A percentile compares a stretch with the other conserved stretches of the same genome.
Evolutionary conservation across 2,113 vertebrate species (phyloP).

Genomic region (Cichladusa arquata): DNA sequence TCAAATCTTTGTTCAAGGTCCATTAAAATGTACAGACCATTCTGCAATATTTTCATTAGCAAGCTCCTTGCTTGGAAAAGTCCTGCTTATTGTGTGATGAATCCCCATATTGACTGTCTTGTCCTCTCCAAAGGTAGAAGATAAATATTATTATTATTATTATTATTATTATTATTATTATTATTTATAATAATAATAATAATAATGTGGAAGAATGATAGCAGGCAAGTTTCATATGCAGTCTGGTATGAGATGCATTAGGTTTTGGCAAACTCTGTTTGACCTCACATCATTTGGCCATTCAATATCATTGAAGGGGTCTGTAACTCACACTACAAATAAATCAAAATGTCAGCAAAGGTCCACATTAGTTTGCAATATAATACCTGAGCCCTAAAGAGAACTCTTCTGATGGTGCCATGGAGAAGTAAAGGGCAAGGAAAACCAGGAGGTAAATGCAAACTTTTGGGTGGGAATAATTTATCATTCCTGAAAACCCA

Average conservation of each 20-base stretch:
- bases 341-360: slow-evolving; percentile 3
- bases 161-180: no score
- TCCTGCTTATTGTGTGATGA: slow-evolving; percentile 5
- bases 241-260: neutral
- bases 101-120: slow-evolving; percentile 10
- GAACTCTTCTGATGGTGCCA: neutral
- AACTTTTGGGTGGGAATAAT: slow-evolving; percentile 22
- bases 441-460: neutral
- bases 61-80: neutral
- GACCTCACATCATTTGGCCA: neutral
- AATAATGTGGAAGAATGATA: neutral
- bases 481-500: slow-evolving; percentile 27
- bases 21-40: slow-evolving; percentile 42
- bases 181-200: neutral
- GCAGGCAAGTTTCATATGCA: neutral
- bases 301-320: neutral
- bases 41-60: neutral
- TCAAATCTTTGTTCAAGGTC: slow-evolving; percentile 52
- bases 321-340: neutral
- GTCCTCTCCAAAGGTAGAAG: slow-evolving; percentile 3
- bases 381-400: neutral
- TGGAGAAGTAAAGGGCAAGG: slow-evolving; percentile 4
- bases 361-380: neutral
- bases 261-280: neutral
- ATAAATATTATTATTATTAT: no score